Base-by-base conservation (phyloP, 2,888 invertebrate species). In the Villa cingulata region DNA sequence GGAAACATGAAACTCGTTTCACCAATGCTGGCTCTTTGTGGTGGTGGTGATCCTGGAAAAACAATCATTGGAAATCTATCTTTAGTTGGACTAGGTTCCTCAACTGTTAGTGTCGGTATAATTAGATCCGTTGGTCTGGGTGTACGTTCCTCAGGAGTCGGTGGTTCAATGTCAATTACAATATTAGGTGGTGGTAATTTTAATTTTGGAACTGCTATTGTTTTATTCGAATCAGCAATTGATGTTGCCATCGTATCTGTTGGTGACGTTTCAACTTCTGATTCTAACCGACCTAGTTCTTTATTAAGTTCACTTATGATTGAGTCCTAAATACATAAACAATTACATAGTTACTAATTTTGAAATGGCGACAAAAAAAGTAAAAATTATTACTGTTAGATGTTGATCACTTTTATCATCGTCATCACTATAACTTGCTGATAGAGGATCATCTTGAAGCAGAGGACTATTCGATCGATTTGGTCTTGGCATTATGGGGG, bases 71-170 rank as follows among this genome's bases (percentile, higher is more conserved):
- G 70, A 18, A 67, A 57, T 32, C 64, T 64, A 7, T 75, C 73
- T 37, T 74, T 77, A 2, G 81, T 81, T 16, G 83, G 83, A 4
- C 82, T 82, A 0, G 83, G 78, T 41, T 81, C 74, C 65, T 83
- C 77, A 47, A 84, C 73, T 1, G 74, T 77, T 20, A 83, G 64
- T 15, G 76, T 72, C 2, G 83, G 83, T 44, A 83, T 81, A 27
- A 76, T 66, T 18, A 81, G 65, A 36, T 68, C 65, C 1, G 75
- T 74, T 18, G 74, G 74, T 47, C 60, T 53, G 34, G 55, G 29
- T 12, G 29, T 12, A 32, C 29, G 29, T 32, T 32, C 29, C 17
- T 59, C 60, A 9, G 40, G 62, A 19, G 60, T 60, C 27, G 62
- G 61, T 34, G 66, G 66, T 46, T 60, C 58, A 18, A 58, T 54